Percentiles rank a stretch among this genome's conserved stretches.
These are phyloP conservation scores for Microtus richardsoni DNA, from an alignment of 2,113 vertebrate genomes.

Conservation along the genomic window DNA sequence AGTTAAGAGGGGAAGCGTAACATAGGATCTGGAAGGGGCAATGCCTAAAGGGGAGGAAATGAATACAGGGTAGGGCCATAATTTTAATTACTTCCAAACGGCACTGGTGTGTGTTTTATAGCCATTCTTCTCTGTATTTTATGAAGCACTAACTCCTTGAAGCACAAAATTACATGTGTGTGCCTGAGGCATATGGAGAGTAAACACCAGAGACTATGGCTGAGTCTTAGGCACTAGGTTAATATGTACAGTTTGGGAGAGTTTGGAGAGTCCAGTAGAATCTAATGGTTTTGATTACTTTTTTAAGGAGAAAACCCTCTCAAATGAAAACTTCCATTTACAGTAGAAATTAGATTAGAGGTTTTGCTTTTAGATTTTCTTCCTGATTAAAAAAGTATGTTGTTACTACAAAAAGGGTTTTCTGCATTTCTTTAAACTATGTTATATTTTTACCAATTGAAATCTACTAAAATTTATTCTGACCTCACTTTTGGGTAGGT, in stretches of 20 bases:
- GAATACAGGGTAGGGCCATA: constrained; percentile 48
- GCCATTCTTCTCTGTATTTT: constrained; percentile 73
- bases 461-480: constrained; percentile 28
- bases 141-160: constrained; percentile 73
- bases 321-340: constrained; percentile 20
- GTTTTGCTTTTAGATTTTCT: constrained; percentile 36
- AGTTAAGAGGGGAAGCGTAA: background rate
- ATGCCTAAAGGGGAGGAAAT: constrained; percentile 54
- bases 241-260: constrained; percentile 58
- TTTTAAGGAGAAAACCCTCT: constrained; percentile 7
- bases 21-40: background rate
- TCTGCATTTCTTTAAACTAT: background rate
- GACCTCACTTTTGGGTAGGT: background rate
- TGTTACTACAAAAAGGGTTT: background rate
- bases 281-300: constrained; percentile 55
- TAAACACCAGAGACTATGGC: constrained; percentile 41
- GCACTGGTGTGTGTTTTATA: constrained; percentile 73
- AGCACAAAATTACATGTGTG: constrained; percentile 77
- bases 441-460: constrained; percentile 15
- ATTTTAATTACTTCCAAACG: constrained; percentile 78
- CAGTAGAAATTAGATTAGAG: constrained; percentile 48
- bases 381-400: constrained; percentile 16
- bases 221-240: constrained; percentile 53
- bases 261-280: constrained; percentile 26
- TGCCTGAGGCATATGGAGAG: constrained; percentile 66